Evolutionary conservation across 2,888 invertebrate species (phyloP).

Genomic region (Xylocampa areola): DNA sequence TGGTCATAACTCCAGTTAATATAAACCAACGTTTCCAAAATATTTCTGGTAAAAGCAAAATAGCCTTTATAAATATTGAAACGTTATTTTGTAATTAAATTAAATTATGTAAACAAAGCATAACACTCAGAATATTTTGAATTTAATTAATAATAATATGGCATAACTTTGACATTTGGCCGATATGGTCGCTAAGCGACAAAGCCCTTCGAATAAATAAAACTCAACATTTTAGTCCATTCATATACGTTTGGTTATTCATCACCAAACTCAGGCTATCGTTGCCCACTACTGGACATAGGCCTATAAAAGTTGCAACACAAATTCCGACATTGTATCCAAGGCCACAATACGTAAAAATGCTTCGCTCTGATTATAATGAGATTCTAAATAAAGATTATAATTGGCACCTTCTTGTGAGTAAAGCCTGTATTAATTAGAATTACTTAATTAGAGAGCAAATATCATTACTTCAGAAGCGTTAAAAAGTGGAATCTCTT

Average conservation of each 20-base stretch:
- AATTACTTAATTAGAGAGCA: not conserved
- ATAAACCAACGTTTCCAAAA: conserved; percentile 40
- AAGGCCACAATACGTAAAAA: conserved; percentile 17
- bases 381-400: conserved; percentile 2
- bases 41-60: conserved; percentile 18
- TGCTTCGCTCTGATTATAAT: conserved; percentile 37
- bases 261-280: no score
- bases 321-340: not conserved
- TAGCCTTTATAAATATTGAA: no score
- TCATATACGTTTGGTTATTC: no score
- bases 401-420: conserved; percentile 3
- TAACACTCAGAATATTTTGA: no score
- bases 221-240: no score
- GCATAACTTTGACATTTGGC: no score
- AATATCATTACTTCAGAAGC: not conserved
- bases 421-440: conserved; percentile 2
- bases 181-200: no score
- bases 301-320: not conserved
- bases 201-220: no score
- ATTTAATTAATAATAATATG: no score
- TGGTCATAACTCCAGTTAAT: conserved; percentile 34
- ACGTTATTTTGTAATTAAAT: no score
- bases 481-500: conserved; percentile 9
- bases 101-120: no score
- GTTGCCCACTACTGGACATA: not conserved